Conservation (phyloP, 2,797 vertebrate genomes). For the Anolis apletophallus region DNA sequence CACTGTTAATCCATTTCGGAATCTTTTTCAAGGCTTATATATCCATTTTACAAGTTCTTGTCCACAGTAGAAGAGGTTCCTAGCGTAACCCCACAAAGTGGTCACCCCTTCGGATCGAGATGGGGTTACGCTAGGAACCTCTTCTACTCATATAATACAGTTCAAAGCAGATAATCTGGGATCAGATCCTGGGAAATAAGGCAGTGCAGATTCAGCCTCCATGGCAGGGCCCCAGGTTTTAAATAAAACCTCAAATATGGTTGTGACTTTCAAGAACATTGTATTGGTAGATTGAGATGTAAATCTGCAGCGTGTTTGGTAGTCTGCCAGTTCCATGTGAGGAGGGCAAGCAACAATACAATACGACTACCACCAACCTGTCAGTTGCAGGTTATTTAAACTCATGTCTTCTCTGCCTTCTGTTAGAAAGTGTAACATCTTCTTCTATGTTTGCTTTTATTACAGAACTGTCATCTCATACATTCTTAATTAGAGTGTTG, state of each 20-base stretch:
- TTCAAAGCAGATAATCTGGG: too few species aligned
- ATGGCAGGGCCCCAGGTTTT: not conserved
- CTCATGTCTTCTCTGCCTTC: not conserved
- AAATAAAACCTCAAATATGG: not conserved
- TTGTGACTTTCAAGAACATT: not conserved
- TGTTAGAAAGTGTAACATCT: not conserved
- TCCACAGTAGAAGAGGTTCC: too few species aligned
- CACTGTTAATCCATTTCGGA: too few species aligned
- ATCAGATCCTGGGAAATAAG: too few species aligned
- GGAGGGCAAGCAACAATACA: not conserved
- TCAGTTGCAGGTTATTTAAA: slow-evolving; percentile 1
- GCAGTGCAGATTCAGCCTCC: too few species aligned
- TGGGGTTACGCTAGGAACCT: too few species aligned
- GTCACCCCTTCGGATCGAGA: too few species aligned
- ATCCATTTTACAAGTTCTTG: too few species aligned
- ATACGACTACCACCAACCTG: not conserved
- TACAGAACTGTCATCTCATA: slow-evolving; percentile 22
- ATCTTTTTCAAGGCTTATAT: too few species aligned
- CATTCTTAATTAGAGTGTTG: slow-evolving; percentile 32
- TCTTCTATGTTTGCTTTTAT: slow-evolving; percentile 1
- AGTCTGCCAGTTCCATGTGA: not conserved
- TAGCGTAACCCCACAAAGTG: too few species aligned
- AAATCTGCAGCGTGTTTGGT: not conserved
- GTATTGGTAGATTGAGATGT: not conserved
- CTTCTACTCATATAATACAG: too few species aligned